Evolutionary conservation across 1,140 invertebrate species (phyloP), one percentile per base, ranked within the genome.

Genomic region (Magallana gigas): DNA sequence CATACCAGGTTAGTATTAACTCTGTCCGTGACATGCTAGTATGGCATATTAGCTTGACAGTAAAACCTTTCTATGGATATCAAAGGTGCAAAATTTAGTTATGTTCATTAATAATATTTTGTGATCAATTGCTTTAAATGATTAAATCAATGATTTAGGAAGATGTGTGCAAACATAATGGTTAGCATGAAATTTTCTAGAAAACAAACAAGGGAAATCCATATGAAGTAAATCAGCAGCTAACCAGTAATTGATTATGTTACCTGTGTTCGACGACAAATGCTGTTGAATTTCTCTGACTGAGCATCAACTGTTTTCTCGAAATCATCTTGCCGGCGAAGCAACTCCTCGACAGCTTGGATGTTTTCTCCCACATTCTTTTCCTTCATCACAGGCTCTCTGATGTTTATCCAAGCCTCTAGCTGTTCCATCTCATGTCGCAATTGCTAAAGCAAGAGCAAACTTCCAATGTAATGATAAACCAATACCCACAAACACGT

Each of bases 281-380:
- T 96, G 0, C 97, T 96, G 88, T 98, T 98, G 91, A 99, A 99
- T 95, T 99, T 99, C 92, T 99, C 98, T 94, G 99, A 98, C 93
- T 99, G 99, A 8, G 98, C 98, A 16, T 98, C 98, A 0, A 99
- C 95, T 8, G 98, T 99, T 95, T 99, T 99, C 94, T 99, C 98
- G 94, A 99, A 99, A 95, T 99, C 99, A 94, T 99, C 98, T 94
- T 99, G 98, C 93, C 99, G 99, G 94, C 99, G 99, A 64, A 99
- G 97, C 58, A 99, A 94, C n/a, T 98, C 98, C 94, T 99, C 99
- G 0, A 99, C 98, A 0, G 97, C 98, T 94, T 99, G 98, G 9
- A 99, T 95, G 0, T 98, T 99, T 94, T 99, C 98, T 0, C 98
- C 99, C 0, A 98, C 95, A 94, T 99, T 98, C 92, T 98, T 97